Percentiles rank a stretch among this genome's conserved stretches.
Conservation (phyloP, 2,113 vertebrate genomes). For the Apteryx owenii region DNA sequence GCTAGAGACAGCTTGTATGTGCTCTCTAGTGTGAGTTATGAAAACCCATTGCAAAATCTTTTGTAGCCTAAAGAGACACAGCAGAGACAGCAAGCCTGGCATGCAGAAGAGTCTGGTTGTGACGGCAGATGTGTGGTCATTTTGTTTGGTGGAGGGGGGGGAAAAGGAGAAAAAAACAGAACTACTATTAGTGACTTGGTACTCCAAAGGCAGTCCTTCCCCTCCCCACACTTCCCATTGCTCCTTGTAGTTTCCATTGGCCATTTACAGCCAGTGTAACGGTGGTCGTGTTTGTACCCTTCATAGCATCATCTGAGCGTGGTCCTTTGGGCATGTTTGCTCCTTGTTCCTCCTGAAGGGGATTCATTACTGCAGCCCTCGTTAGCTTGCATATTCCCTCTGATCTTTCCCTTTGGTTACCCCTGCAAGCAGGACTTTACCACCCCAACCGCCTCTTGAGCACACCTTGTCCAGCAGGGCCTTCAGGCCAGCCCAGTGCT, state of each 20-base stretch:
- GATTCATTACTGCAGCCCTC: too few species aligned
- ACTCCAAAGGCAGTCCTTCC: not conserved
- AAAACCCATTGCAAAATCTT: not conserved
- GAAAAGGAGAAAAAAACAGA: not conserved
- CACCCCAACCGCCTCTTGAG: not conserved
- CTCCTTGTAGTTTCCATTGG: not conserved
- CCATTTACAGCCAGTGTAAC: not conserved
- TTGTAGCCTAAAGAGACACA: not conserved
- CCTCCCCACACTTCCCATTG: not conserved
- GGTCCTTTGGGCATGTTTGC: not conserved
- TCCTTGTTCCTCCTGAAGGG: too few species aligned
- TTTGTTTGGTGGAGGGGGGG: not conserved
- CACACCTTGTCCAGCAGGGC: accelerated
- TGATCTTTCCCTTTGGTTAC: not conserved
- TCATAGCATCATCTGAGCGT: not conserved
- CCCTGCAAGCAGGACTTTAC: not conserved
- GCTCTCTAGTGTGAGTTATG: not conserved
- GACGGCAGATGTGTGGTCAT: not conserved
- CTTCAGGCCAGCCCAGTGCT: not conserved
- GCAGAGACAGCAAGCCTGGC: not conserved
- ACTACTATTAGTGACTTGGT: not conserved
- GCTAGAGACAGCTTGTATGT: accelerated
- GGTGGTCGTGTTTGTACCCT: not conserved
- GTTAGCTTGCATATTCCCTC: not conserved
- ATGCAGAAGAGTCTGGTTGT: not conserved